A percentile compares a stretch with the other conserved stretches of the same genome.
These are phyloP conservation scores for Sus scrofa DNA, from an alignment of 2,113 vertebrate species.

Conservation along the genomic window T2T-Sscrofa CM000822.6:3381001-3381500, in stretches of 20 bases:
- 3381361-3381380: rapidly evolving
- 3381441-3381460: not conserved
- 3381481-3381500: not conserved
- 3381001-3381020: no score
- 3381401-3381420: not conserved
- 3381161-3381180: no score
- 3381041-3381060: no score
- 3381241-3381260: not conserved
- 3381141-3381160: no score
- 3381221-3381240: not conserved
- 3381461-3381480: not conserved
- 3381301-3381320: rapidly evolving
- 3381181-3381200: not conserved
- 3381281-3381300: not conserved
- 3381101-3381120: no score
- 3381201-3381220: no score
- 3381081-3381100: no score
- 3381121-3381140: no score
- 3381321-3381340: no score
- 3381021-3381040: no score
- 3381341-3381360: rapidly evolving
- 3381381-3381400: no score
- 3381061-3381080: no score
- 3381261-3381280: not conserved
- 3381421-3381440: not conserved